A percentile compares a stretch with the other conserved stretches of the same genome.
Conservation (phyloP, 2,888 invertebrate genomes). For the Gymnosoma rotundatum region DNA sequence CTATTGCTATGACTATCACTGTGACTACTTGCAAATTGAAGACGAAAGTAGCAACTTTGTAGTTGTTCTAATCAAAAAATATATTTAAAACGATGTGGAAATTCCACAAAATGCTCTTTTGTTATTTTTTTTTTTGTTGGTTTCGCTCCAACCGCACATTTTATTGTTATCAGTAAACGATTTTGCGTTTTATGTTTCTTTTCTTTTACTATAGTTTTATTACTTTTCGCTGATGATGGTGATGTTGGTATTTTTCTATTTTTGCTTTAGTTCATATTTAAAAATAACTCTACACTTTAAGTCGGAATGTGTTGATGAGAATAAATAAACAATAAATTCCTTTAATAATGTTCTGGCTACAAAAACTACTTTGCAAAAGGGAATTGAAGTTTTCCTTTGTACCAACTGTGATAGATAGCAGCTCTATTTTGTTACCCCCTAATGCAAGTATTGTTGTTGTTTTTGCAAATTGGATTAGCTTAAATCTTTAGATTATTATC, state of each 20-base stretch:
- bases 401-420: neutral
- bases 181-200: conserved; percentile 27
- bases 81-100: conserved; percentile 20
- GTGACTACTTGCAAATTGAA: conserved; percentile 5
- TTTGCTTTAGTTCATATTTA: conserved; percentile 7
- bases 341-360: conserved; percentile 4
- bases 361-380: neutral
- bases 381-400: neutral
- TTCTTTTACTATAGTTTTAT: too few species aligned
- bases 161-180: conserved; percentile 39
- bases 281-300: conserved; percentile 19
- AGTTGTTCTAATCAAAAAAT: conserved; percentile 13
- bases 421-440: conserved; percentile 10
- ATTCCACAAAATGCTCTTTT: conserved; percentile 12
- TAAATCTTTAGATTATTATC: neutral
- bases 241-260: neutral
- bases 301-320: conserved; percentile 13
- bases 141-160: neutral
- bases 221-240: neutral
- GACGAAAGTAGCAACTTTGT: neutral
- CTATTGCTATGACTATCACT: conserved; percentile 16
- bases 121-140: too few species aligned
- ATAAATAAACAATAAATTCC: conserved; percentile 34
- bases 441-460: too few species aligned
- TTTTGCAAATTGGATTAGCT: neutral